These are phyloP conservation scores for Limnephilus marmoratus DNA, from an alignment of 2,888 invertebrate species.

Conservation along the genomic window DNA sequence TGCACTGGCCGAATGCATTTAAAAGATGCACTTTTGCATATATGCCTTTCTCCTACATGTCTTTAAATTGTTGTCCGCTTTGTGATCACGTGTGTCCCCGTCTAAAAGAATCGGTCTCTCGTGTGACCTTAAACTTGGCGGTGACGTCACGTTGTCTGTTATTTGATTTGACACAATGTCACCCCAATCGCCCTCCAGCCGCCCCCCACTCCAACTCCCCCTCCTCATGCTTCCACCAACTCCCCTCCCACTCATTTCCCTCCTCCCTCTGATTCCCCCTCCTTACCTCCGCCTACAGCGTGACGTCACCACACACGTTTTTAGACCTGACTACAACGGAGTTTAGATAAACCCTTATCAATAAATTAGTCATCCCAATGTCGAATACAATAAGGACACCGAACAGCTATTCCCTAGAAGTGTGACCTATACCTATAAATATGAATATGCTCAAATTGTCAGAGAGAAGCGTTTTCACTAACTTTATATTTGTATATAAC, in stretches of 20 bases:
- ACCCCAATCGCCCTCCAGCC: constrained; percentile 36
- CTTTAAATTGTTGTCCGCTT: background rate
- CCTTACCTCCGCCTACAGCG: background rate
- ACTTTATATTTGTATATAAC: too few relatives aligned
- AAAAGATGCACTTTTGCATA: background rate
- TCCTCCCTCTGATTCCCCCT: background rate
- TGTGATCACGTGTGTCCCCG: background rate
- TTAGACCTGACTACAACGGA: constrained; percentile 2
- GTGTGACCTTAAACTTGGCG: constrained; percentile 47
- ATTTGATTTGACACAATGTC: constrained; percentile 53
- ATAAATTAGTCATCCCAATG: constrained; percentile 24
- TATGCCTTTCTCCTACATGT: background rate
- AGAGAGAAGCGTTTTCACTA: too few relatives aligned
- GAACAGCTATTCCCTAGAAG: too few relatives aligned
- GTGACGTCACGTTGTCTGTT: constrained; percentile 58
- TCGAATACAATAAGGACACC: background rate
- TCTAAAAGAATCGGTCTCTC: background rate
- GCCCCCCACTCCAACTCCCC: constrained; percentile 7
- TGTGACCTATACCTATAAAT: too few relatives aligned
- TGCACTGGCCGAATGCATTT: background rate
- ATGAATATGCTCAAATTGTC: too few relatives aligned
- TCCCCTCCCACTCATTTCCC: background rate
- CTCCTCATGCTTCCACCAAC: constrained; percentile 15
- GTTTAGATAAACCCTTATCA: constrained; percentile 34
- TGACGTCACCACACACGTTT: constrained; percentile 7